These are phyloP conservation scores for human DNA, from an alignment of 2,113 vertebrate species.

Conservation along the genomic window GRCh38 chr1:56396501-56397000, in stretches of 20 bases:
- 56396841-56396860: not conserved
- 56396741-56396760: not conserved
- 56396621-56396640: not conserved
- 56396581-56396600: not conserved
- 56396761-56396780: not conserved
- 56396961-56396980: conserved; percentile 29
- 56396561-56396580: not conserved
- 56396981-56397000: conserved; percentile 60
- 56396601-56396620: not conserved
- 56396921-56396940: conserved; percentile 25
- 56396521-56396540: not conserved
- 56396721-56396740: not conserved
- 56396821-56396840: not conserved
- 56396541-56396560: not conserved
- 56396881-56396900: not conserved
- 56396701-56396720: not conserved
- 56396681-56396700: not conserved
- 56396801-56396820: not conserved
- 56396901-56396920: not conserved
- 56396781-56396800: not conserved
- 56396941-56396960: conserved; percentile 38
- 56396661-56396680: not conserved
- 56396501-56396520: not conserved
- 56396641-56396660: not conserved
- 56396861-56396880: not conserved